Conservation (phyloP, 2,113 vertebrate genomes). For the Ochotona curzoniae region DNA sequence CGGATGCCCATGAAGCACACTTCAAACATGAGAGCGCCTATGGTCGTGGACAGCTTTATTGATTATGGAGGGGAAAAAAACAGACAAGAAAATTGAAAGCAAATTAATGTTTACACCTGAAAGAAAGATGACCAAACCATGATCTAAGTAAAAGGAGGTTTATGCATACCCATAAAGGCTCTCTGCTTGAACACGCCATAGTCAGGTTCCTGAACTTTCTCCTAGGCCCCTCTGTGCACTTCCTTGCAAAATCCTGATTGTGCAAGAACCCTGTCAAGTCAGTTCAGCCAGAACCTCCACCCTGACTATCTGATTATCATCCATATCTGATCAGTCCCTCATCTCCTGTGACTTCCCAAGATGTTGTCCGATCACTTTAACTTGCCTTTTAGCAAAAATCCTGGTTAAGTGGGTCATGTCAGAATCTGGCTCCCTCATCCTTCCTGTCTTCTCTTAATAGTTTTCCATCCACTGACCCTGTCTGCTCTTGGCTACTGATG, state of each 20-base stretch:
- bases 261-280: background rate
- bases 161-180: background rate
- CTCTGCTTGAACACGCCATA: background rate
- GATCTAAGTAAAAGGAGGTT: background rate
- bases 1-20: background rate
- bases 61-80: background rate
- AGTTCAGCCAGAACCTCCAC: background rate
- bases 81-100: background rate
- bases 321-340: background rate
- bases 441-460: background rate
- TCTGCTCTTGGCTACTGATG: background rate
- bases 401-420: background rate
- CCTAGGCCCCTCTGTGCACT: background rate
- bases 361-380: background rate
- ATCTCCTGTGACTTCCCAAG: background rate
- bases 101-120: background rate
- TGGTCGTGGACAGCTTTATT: background rate
- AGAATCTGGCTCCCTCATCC: too few species aligned
- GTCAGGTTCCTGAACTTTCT: background rate
- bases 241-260: background rate
- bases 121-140: background rate
- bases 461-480: background rate
- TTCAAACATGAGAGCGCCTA: background rate
- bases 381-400: background rate
- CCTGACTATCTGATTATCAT: background rate